Base-by-base conservation (phyloP, 2,113 vertebrate genomes). In the Corvus moneduloides region DNA sequence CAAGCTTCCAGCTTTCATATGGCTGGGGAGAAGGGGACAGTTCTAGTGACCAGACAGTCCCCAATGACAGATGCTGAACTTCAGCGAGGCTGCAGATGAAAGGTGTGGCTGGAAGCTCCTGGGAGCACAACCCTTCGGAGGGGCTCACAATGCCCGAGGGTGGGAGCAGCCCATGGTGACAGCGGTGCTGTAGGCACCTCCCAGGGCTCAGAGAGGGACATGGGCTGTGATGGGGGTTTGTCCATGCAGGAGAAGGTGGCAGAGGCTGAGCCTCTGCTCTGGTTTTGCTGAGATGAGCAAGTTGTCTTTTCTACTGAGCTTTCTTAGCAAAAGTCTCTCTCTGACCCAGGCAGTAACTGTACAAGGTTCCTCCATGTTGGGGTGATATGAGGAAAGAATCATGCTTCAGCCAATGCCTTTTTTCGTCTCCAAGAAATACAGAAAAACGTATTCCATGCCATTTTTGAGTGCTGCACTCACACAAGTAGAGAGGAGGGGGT, bases 81-180 rank as follows among this genome's bases (percentile, higher is more conserved):
- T 24, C 26, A 23, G 35, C 0, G 4, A 18, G n/a, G 43, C 1
- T 83, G 37, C 20, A 48, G 41, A 15, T n/a, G 41, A 11, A 72
- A 51, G 8, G 7, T 12, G 21, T 11, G 27, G 52, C 43, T 90
- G 78, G 27, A 77, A 80, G 33, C 14, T 72, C 28, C 59, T 11
- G 44, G 28, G 26, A 86, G 33, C 52, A 43, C 27, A 56, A 11
- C 6, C 6, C 35, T 64, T 63, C 1, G 0, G 16, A 80, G n/a
- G 27, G 6, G 24, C 21, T 80, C 4, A 3, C 9, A 1, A 13
- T 48, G 10, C 33, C 63, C 2, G 0, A 9, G n/a, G 13, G 9
- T 6, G 21, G 52, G 28, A 80, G 23, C 14, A 84, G n/a, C 30
- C 52, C 2, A 0, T 2, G 44, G 28, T 55, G 58, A 23, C 39